These are phyloP conservation scores for Polia nebulosa DNA, from an alignment of 2,888 invertebrate species.

Conservation along the genomic window DNA sequence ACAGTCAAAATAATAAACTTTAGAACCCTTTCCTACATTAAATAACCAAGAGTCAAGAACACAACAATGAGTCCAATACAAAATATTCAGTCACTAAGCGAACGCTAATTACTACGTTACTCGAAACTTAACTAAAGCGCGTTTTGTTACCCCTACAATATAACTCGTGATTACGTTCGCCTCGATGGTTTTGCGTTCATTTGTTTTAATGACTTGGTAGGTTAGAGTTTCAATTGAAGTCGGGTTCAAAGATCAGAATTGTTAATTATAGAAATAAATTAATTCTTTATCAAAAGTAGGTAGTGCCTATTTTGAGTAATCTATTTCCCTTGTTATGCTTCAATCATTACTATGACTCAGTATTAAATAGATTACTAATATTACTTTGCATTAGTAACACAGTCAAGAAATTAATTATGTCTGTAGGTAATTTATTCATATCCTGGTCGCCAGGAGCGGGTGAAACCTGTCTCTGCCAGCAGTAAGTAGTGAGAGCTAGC, in stretches of 20 bases:
- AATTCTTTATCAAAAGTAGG: constrained; percentile 36
- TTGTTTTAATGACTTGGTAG: constrained; percentile 67
- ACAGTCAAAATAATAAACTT: constrained; percentile 7
- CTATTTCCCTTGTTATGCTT: constrained; percentile 22
- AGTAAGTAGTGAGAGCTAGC: too few species aligned
- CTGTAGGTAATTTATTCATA: too few species aligned
- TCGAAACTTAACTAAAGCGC: constrained; percentile 61
- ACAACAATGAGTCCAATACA: constrained; percentile 51
- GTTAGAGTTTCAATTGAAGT: constrained; percentile 61
- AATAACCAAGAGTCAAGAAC: constrained; percentile 19
- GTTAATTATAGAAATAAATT: constrained; percentile 55
- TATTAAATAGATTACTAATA: background rate
- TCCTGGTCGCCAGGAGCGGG: too few species aligned
- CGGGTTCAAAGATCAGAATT: constrained; percentile 57
- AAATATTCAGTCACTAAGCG: constrained; percentile 56
- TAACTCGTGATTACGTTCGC: constrained; percentile 65
- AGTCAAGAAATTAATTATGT: too few species aligned
- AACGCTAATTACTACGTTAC: constrained; percentile 65
- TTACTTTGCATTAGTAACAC: background rate
- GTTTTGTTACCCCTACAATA: constrained; percentile 64
- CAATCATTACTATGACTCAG: background rate
- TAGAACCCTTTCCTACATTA: background rate
- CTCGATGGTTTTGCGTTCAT: constrained; percentile 64
- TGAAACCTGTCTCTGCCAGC: too few species aligned
- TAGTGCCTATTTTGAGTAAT: constrained; percentile 18